phyloP scores from a whole-genome alignment of 2,888 invertebrate genomes.

The Eretmocerus hayati region DNA sequence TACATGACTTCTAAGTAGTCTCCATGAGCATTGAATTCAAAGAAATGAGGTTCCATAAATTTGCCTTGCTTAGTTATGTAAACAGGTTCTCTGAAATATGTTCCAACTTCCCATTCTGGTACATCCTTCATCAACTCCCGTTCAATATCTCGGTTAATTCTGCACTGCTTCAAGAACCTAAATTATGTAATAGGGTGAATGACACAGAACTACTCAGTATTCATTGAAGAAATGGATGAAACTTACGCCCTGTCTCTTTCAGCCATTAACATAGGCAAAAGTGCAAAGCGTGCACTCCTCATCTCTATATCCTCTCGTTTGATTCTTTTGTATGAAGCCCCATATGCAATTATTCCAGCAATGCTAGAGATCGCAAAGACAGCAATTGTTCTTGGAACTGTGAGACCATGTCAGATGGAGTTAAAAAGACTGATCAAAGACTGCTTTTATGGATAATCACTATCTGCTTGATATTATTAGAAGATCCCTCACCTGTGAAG shows the following conservation, averaged over 20 bases:
- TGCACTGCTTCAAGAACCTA: constrained; percentile 65
- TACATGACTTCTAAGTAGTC: neutral
- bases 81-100: constrained; percentile 76
- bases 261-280: constrained; percentile 70
- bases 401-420: too few relatives aligned
- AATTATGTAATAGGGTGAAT: constrained; percentile 18
- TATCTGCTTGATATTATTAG: too few relatives aligned
- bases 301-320: constrained; percentile 62
- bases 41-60: constrained; percentile 14
- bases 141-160: constrained; percentile 77
- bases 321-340: constrained; percentile 51
- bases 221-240: too few relatives aligned
- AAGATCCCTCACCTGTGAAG: constrained; percentile 32
- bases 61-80: constrained; percentile 58
- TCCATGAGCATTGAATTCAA: constrained; percentile 21
- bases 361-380: constrained; percentile 48
- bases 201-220: too few relatives aligned
- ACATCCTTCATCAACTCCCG: constrained; percentile 82
- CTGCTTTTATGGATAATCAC: too few relatives aligned
- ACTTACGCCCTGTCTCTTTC: constrained; percentile 75
- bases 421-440: neutral
- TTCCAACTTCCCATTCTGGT: constrained; percentile 87
- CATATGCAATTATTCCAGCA: constrained; percentile 54
- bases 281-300: constrained; percentile 68
- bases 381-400: constrained; percentile 32